Conservation (phyloP, 2,113 vertebrate genomes). For the Alosa alosa region DNA sequence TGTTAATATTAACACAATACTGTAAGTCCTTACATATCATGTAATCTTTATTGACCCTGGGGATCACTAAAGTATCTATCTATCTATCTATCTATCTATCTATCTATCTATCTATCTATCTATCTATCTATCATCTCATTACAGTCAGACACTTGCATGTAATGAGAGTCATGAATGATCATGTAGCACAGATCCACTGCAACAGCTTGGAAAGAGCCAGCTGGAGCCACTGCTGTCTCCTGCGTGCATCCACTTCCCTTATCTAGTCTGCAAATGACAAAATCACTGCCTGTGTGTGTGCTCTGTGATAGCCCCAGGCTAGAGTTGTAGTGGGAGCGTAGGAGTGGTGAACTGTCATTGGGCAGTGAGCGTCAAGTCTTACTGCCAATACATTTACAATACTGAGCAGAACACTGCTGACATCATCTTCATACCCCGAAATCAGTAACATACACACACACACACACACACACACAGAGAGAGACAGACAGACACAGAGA, state of each 20-base stretch:
- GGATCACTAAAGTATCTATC: no score
- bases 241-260: not conserved
- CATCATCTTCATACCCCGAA: not conserved
- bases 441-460: not conserved
- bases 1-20: no score
- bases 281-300: no score
- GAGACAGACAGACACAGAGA: not conserved
- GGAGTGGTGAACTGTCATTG: not conserved
- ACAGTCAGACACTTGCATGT: not conserved
- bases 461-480: constrained; percentile 13
- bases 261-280: no score
- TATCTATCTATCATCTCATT: no score
- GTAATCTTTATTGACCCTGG: no score
- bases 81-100: no score
- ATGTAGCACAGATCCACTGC: not conserved
- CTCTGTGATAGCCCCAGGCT: no score
- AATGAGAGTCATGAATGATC: not conserved
- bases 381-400: not conserved
- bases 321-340: no score
- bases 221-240: not conserved
- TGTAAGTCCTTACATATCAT: no score
- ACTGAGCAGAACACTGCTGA: not conserved
- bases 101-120: no score
- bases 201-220: not conserved
- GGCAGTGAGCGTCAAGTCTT: not conserved